A percentile compares a stretch with the other conserved stretches of the same genome.
These are phyloP conservation scores for Podargus strigoides DNA, from an alignment of 2,797 vertebrate genomes.

Conservation along the genomic window DNA sequence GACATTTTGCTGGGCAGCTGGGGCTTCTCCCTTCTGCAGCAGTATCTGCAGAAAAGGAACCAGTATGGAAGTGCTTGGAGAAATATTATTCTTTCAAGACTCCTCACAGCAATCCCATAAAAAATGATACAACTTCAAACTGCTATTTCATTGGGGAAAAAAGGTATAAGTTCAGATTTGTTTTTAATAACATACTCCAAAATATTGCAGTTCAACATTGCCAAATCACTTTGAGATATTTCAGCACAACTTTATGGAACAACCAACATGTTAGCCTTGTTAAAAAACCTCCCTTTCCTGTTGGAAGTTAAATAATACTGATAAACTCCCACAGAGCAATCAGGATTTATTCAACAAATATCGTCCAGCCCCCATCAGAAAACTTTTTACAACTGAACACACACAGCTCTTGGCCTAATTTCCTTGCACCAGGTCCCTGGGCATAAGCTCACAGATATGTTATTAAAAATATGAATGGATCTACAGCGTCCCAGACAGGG, in stretches of 20 bases:
- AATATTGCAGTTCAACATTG: background rate
- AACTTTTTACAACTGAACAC: background rate
- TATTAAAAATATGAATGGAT: background rate
- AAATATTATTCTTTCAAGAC: background rate
- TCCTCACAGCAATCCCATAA: background rate
- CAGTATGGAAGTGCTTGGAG: rapidly evolving
- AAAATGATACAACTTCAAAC: background rate
- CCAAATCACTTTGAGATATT: background rate
- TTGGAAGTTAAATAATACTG: background rate
- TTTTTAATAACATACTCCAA: background rate
- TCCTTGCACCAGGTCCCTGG: background rate
- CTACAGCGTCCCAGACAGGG: background rate
- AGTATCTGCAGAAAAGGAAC: background rate
- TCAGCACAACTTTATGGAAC: background rate
- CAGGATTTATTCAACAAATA: background rate
- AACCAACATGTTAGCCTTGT: background rate
- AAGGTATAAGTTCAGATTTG: background rate
- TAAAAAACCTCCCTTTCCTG: background rate
- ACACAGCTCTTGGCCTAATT: background rate
- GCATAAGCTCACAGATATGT: background rate
- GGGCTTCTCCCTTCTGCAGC: background rate
- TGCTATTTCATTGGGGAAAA: background rate
- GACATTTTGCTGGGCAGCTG: background rate
- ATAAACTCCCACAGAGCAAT: background rate
- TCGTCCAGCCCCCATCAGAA: background rate